Evolutionary conservation across 2,113 vertebrate species (phyloP), one percentile per base, ranked within the genome.

Genomic region (Atherinomorus stipes): DNA sequence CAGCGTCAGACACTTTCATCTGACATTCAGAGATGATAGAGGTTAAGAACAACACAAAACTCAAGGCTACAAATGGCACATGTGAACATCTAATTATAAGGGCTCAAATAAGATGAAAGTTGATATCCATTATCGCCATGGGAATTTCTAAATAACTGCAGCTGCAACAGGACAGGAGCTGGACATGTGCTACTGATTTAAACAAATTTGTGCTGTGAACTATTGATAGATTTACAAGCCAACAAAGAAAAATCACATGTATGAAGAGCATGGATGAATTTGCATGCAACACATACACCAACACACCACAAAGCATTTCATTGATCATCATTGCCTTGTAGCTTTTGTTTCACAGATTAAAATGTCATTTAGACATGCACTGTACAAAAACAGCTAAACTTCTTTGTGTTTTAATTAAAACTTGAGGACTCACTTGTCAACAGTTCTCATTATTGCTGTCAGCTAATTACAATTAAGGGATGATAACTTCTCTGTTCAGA

Each of bases 141-240:
- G 28, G 15, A 62, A 16, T 50, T 21, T 37, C 0, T 11, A 59
- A 80, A 54, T 58, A 22, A 40, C 51, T 60, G 21, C 37, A 73
- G 81, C 22, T 57, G 45, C 26, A 78, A 53, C 5, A 49, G 16
- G 59, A 38, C 13, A 38, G 0, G n/a, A 73, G 51, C 2, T 51
- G 15, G 56, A 58, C 51, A 71, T 54, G 37, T 59, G 56, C 10
- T 51, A 37, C 11, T 67, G n/a, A 73, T 87, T 56, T 54, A 16
- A 22, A 59, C 19, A 7, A 28, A 73, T 22, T 15, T 58, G 11
- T 61, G 44, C 2, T 52, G 37, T 63, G 56, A 45, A 49, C 44
- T 38, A 37, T 7, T 61, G 34, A 67, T 49, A 56, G 26, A 69
- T 77, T 73, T 51, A 68, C 18, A 76, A 1, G 44, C 52, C 18